Percentiles rank a stretch among this genome's conserved stretches.
Evolutionary conservation across 2,113 vertebrate species (phyloP).

Genomic region (Saguinus midas): DNA sequence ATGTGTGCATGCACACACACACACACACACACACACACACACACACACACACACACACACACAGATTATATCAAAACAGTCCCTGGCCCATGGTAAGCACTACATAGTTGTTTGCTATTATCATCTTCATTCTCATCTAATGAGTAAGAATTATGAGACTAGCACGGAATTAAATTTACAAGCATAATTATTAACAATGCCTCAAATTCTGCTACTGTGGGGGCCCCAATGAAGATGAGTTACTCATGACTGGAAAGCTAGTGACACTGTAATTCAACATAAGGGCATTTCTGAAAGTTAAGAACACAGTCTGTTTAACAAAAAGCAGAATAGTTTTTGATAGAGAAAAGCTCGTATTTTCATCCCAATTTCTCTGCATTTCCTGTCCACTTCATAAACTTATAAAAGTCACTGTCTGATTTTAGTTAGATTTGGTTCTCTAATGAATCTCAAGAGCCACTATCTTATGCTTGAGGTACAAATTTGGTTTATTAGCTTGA

Average conservation of each 20-base stretch:
- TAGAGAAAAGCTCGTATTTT: background rate
- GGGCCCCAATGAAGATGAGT: background rate
- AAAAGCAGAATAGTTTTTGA: background rate
- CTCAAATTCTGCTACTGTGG: background rate
- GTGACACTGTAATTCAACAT: background rate
- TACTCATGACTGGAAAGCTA: background rate
- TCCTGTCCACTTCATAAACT: background rate
- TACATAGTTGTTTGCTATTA: background rate
- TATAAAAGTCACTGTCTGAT: background rate
- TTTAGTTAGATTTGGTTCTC: background rate
- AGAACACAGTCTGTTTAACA: background rate
- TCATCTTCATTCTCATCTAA: background rate
- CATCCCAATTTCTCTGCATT: background rate
- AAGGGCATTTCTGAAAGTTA: background rate
- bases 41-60: too few species aligned
- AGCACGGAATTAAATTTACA: background rate
- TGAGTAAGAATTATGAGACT: background rate
- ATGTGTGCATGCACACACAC: fast-evolving
- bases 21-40: too few species aligned
- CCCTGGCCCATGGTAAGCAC: background rate
- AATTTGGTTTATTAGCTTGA: background rate
- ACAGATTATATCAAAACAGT: background rate
- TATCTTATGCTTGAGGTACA: background rate
- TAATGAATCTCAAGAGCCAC: background rate
- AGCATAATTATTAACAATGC: background rate